Base-by-base conservation (phyloP, 2,888 invertebrate species). In the Macrosoma leucophasiata region DNA sequence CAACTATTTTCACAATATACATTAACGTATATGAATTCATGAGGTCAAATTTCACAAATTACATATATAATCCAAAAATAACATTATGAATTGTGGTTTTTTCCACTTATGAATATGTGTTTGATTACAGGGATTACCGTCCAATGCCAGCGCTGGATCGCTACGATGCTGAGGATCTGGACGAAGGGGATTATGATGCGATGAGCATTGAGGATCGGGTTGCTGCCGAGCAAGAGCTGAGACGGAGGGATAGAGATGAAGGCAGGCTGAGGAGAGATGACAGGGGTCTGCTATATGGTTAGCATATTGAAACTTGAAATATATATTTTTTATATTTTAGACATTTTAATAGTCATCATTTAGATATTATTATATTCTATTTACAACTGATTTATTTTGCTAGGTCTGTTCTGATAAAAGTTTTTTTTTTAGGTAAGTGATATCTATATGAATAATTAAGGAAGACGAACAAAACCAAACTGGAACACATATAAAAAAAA, bases 111-210 rank as follows among this genome's bases (percentile, higher is more conserved):
- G 3, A 19, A 18, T 13, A 21, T 28, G 7, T 12, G 11, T 30
- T 26, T n/a, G 19, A 22, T 41, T 32, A 9, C 63, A 96, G 96
- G 46, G 99, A 99, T 79, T 99, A 99, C 75, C 96, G 96, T 2
- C 90, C 95, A 2, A 96, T 98, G 90, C 96, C 98, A 19, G 96
- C 91, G 18, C 78, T 99, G 61, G 99, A 99, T 81, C 89, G 90
- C 13, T 99, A 98, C 63, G 98, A 98, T 68, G 87, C 88, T 1
- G 91, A 91, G 39, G 88, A 91, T 47, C 69, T 98, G 50, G 98
- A 98, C 62, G 88, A 89, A 37, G 91, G 90, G 3, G 93, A 94
- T 25, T 96, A 93, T 58, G 94, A 94, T 29, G 91, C 92, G 25
- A 84, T 99, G 73, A 96, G 97, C 0, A 89, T 93, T 39, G 90